Conservation (phyloP, 2,797 vertebrate species). For the Mallotus villosus region DNA sequence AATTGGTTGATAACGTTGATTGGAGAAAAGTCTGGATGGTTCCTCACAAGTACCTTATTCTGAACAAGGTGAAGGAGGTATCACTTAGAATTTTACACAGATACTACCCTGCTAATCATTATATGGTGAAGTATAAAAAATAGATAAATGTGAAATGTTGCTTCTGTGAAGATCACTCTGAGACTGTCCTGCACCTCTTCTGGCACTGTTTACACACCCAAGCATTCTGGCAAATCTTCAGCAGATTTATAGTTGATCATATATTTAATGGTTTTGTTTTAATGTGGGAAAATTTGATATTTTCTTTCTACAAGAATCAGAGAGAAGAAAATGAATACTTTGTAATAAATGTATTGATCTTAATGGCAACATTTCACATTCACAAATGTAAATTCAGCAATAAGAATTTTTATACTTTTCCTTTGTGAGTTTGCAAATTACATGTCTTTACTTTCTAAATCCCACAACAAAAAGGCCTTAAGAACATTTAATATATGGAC, state of each 20-base stretch:
- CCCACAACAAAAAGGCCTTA: too few species aligned
- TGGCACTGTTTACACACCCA: background rate
- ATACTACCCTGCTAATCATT: background rate
- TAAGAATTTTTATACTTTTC: too few species aligned
- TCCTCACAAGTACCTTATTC: background rate
- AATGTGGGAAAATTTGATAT: background rate
- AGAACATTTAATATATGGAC: too few species aligned
- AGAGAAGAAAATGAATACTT: too few species aligned
- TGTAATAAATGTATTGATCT: too few species aligned
- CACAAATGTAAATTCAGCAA: too few species aligned
- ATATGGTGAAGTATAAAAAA: background rate
- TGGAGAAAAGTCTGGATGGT: background rate
- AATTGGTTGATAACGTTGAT: too few species aligned
- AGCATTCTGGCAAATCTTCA: background rate
- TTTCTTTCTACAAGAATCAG: background rate
- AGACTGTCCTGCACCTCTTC: background rate
- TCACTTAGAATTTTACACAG: background rate
- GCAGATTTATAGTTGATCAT: slow-evolving; percentile 4
- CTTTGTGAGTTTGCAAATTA: too few species aligned
- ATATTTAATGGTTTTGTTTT: background rate
- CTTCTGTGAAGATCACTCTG: background rate
- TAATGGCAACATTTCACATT: too few species aligned
- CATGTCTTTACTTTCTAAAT: too few species aligned
- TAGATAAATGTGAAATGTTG: background rate
- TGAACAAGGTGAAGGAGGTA: too few species aligned